These are phyloP conservation scores for Melikaiella ostensackeni DNA, from an alignment of 2,888 invertebrate species.

Conservation along the genomic window DNA sequence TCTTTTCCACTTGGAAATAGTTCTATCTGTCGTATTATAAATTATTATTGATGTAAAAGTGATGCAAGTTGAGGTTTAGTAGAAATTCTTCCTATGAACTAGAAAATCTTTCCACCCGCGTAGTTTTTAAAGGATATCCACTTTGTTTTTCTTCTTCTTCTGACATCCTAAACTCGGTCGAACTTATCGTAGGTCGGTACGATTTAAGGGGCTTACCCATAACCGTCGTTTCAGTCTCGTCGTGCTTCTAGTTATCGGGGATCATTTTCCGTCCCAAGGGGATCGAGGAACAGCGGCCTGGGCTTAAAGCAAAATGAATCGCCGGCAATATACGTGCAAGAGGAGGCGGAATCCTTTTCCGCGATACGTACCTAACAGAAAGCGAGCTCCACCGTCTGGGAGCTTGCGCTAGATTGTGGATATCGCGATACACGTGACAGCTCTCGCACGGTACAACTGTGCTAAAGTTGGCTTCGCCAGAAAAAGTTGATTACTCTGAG, in stretches of 20 bases:
- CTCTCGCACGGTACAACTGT: neutral
- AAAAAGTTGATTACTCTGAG: conserved; percentile 5
- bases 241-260: conserved; percentile 71
- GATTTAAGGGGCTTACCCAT: conserved; percentile 54
- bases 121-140: neutral
- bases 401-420: neutral
- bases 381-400: conserved; percentile 33
- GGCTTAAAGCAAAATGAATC: conserved; percentile 73
- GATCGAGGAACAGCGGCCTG: conserved; percentile 59
- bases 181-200: conserved; percentile 48
- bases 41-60: too few relatives aligned
- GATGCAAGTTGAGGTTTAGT: neutral
- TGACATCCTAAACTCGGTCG: conserved; percentile 47
- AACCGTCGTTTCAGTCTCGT: conserved; percentile 51
- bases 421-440: conserved; percentile 18
- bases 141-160: conserved; percentile 21
- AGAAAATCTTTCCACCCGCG: neutral
- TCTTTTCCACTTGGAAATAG: too few relatives aligned
- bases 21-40: too few relatives aligned
- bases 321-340: conserved; percentile 67
- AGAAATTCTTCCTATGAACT: neutral
- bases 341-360: conserved; percentile 50
- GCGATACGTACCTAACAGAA: conserved; percentile 53
- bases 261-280: conserved; percentile 71
- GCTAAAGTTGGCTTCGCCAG: neutral